These are phyloP conservation scores for Bursaphelenchus mucronatus DNA, from an alignment of 1,140 invertebrate species.

Conservation along the genomic window DNA sequence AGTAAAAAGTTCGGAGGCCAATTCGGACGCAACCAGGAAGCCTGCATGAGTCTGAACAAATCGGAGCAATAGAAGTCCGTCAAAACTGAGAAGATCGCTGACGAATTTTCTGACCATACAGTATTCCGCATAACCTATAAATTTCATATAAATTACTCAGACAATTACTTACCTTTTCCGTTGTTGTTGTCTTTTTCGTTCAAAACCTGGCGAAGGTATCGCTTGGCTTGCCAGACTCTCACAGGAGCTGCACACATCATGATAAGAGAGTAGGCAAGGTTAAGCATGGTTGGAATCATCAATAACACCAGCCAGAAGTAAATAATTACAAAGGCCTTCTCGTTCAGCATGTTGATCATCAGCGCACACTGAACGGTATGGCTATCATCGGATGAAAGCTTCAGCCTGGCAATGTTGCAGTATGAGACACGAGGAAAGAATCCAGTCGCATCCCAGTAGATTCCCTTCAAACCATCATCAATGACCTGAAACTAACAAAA, in stretches of 20 bases:
- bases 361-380: constrained; percentile 26
- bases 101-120: constrained; percentile 6
- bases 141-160: too few species aligned
- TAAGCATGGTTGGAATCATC: constrained; percentile 13
- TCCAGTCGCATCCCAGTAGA: background rate
- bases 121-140: background rate
- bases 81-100: constrained; percentile 9
- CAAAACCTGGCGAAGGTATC: too few species aligned
- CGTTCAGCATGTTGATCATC: constrained; percentile 41
- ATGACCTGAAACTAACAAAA: background rate
- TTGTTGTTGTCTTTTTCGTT: too few species aligned
- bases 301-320: constrained; percentile 34
- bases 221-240: too few species aligned
- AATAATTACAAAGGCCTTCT: constrained; percentile 32
- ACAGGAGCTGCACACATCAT: too few species aligned
- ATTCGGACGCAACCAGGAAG: constrained; percentile 19
- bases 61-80: constrained; percentile 17
- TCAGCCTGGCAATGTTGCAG: constrained; percentile 13
- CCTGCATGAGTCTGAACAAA: constrained; percentile 18
- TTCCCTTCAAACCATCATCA: background rate
- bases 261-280: constrained; percentile 14
- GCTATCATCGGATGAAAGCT: background rate
- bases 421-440: constrained; percentile 28
- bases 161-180: too few species aligned
- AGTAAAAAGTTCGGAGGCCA: constrained; percentile 13